Evolutionary conservation across 2,888 invertebrate genomes (phyloP), one percentile per base, ranked within the genome.

Genomic region (Pasiphila rectangulata): DNA sequence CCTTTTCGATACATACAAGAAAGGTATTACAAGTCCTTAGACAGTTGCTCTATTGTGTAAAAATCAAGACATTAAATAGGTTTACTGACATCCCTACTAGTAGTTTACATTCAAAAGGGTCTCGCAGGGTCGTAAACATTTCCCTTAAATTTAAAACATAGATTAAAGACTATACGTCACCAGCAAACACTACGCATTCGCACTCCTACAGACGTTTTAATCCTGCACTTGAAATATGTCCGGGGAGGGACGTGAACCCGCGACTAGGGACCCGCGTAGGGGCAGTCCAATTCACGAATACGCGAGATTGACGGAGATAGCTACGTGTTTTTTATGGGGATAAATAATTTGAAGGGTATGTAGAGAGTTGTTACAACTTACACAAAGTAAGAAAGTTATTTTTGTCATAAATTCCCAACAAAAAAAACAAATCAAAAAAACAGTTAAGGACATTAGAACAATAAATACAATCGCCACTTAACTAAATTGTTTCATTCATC

Each of bases 211-310:
- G 73, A 77, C 78, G 72, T 68, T 79, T 75, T 85, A 86, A 86
- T 83, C 84, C 84, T 77, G 80, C 78, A 75, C 84, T 87, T 87
- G 83, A 87, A 86, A 83, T 86, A 84, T 87, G 83, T 79, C 72
- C 55, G 61, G 62, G 77, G 46, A 38, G 52, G 52, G 58, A 48
- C 19, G 47, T 61, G 64, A 68, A 69, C 67, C 59, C 66, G 60
- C 40, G 38, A 23, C 32, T 37, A 72, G 54, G n/a, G n/a, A n/a
- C n/a, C n/a, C n/a, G n/a, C n/a, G n/a, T n/a, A 61, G 64, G 79
- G 75, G 61, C 59, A 59, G 71, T 74, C 70, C 78, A 75, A 79
- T 82, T 74, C 78, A 71, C 67, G 75, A 76, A 72, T 71, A 72
- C 78, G 54, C 58, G 57, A 75, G 79, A 80, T 83, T 82, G 80